These are phyloP conservation scores for Conus canariensis DNA, from an alignment of 2,888 invertebrate species.

Conservation along the genomic window DNA sequence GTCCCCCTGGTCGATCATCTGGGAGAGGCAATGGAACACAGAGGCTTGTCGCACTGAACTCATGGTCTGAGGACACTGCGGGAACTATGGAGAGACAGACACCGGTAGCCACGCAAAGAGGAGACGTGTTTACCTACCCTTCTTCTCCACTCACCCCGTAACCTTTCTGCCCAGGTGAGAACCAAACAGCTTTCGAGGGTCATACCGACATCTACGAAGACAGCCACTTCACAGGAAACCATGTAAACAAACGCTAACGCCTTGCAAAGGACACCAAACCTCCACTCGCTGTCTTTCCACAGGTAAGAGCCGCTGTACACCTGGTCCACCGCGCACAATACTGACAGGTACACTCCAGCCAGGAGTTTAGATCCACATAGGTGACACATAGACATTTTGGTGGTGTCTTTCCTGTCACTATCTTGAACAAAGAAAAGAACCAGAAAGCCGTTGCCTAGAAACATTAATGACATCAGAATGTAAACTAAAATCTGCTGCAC, in stretches of 20 bases:
- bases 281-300: background rate
- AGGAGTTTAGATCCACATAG: conserved; percentile 14
- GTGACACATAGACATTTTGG: background rate
- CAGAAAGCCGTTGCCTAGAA: background rate
- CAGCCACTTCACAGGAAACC: conserved; percentile 76
- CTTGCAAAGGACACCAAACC: background rate
- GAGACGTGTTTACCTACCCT: background rate
- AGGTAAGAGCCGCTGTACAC: background rate
- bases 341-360: conserved; percentile 58
- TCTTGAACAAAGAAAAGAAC: background rate
- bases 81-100: background rate
- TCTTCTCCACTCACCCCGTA: background rate
- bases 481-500: background rate
- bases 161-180: background rate
- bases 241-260: background rate
- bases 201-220: background rate
- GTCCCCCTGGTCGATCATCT: background rate
- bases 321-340: background rate
- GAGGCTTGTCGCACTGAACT: background rate
- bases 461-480: background rate
- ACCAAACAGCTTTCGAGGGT: background rate
- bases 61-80: background rate
- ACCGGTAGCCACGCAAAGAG: background rate
- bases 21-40: conserved; percentile 4
- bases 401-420: too few relatives aligned